These are phyloP conservation scores for Papilio polyxenes DNA, from an alignment of 1,140 invertebrate genomes.

Conservation along the genomic window DNA sequence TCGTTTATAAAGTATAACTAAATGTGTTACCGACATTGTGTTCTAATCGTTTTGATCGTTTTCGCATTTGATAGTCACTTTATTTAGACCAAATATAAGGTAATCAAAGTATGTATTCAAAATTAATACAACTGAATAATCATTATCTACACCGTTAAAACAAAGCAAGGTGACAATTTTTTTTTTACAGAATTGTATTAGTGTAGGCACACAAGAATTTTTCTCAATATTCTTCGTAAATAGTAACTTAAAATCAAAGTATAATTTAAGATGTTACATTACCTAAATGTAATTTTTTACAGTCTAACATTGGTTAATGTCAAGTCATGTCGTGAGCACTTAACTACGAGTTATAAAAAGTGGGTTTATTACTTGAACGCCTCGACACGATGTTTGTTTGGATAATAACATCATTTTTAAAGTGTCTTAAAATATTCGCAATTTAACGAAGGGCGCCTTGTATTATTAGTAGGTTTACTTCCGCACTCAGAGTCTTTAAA, in stretches of 20 bases:
- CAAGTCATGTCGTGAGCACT: not conserved
- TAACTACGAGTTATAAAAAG: conserved; percentile 11
- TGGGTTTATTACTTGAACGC: conserved; percentile 2
- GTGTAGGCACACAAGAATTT: too few relatives aligned
- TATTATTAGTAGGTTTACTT: not conserved
- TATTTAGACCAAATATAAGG: not conserved
- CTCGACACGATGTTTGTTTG: conserved; percentile 3
- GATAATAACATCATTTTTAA: conserved; percentile 11
- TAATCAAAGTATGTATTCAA: too few relatives aligned
- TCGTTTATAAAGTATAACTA: conserved; percentile 10
- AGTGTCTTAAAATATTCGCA: not conserved
- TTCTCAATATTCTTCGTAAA: not conserved
- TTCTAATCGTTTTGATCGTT: conserved; percentile 19
- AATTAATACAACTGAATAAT: too few relatives aligned
- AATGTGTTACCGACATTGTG: conserved; percentile 22
- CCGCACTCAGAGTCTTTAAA: not conserved
- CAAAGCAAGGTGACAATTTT: too few relatives aligned
- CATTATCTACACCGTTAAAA: too few relatives aligned
- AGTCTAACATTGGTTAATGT: not conserved
- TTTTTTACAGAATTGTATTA: too few relatives aligned
- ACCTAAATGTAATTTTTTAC: conserved; percentile 14
- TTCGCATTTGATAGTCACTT: not conserved
- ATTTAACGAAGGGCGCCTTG: not conserved
- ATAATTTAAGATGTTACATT: not conserved
- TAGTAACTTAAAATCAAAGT: not conserved